Evolutionary conservation across 2,797 vertebrate species (phyloP).

Genomic region (Philypnodon macrostomus): DNA sequence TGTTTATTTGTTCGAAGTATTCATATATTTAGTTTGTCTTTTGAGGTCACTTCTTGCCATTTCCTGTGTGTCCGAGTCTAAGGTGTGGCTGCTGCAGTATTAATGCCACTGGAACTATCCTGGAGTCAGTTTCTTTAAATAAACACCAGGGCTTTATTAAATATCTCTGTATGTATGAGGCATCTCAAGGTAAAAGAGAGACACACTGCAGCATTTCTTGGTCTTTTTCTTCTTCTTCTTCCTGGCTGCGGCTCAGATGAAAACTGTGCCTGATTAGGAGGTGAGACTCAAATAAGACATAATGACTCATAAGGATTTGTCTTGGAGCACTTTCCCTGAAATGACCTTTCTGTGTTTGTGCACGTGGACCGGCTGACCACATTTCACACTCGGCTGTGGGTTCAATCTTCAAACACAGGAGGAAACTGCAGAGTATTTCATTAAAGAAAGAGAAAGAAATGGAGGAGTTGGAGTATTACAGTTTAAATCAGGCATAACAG

Average conservation of each 20-base stretch:
- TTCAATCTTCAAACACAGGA: constrained; percentile 47
- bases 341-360: constrained; percentile 47
- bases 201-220: constrained; percentile 9
- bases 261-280: constrained; percentile 30
- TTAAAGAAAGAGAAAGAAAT: neutral
- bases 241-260: constrained; percentile 10
- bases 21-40: no score
- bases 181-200: constrained; percentile 16
- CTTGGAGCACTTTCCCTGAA: constrained; percentile 47
- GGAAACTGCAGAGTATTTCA: no score
- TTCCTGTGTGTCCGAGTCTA: constrained; percentile 5
- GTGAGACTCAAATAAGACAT: constrained; percentile 41
- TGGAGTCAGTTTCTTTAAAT: constrained; percentile 9
- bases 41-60: neutral
- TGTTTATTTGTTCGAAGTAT: no score
- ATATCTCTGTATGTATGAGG: constrained; percentile 27
- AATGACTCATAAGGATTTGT: constrained; percentile 59
- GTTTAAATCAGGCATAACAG: no score
- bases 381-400: constrained; percentile 43
- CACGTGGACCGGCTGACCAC: constrained; percentile 50
- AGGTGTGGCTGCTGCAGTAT: constrained; percentile 8
- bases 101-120: constrained; percentile 24
- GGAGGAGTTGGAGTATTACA: no score
- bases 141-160: constrained; percentile 15
- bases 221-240: constrained; percentile 5